Conservation (phyloP, 2,797 vertebrate genomes). For the Rachycentron canadum region DNA sequence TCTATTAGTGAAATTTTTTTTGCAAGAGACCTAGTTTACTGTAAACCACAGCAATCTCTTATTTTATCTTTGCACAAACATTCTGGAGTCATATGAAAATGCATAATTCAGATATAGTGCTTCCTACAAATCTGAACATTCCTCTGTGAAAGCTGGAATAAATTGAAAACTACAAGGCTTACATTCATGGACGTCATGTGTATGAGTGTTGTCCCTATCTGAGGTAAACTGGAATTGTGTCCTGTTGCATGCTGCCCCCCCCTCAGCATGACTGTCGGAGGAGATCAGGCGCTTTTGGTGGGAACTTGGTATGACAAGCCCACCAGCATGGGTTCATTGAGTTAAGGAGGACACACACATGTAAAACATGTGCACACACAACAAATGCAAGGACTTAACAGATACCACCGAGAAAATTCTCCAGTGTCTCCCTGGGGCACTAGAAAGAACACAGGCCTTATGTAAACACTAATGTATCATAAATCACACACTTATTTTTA, state of each 20-base stretch:
- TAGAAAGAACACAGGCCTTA: slow-evolving; percentile 44
- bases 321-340: slow-evolving; percentile 67
- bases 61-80: not conserved
- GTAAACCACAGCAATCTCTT: slow-evolving; percentile 4
- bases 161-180: not conserved
- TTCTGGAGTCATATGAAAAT: not conserved
- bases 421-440: slow-evolving; percentile 30
- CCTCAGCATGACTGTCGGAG: slow-evolving; percentile 68
- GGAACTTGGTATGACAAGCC: slow-evolving; percentile 75
- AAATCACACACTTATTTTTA: not conserved
- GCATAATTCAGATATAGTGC: not conserved
- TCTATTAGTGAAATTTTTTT: not conserved
- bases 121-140: not conserved
- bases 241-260: slow-evolving; percentile 54
- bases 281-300: slow-evolving; percentile 65
- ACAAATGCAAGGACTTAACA: slow-evolving; percentile 28
- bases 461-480: slow-evolving; percentile 42
- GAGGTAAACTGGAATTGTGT: slow-evolving; percentile 61
- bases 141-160: not conserved
- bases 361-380: slow-evolving; percentile 44
- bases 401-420: slow-evolving; percentile 46
- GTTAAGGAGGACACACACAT: slow-evolving; percentile 64
- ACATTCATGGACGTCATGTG: slow-evolving; percentile 8
- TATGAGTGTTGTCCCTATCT: slow-evolving; percentile 48
- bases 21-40: not conserved